Evolutionary conservation across 2,888 invertebrate species (phyloP), one percentile per base, ranked within the genome.

Genomic region (Sesia bembeciformis): DNA sequence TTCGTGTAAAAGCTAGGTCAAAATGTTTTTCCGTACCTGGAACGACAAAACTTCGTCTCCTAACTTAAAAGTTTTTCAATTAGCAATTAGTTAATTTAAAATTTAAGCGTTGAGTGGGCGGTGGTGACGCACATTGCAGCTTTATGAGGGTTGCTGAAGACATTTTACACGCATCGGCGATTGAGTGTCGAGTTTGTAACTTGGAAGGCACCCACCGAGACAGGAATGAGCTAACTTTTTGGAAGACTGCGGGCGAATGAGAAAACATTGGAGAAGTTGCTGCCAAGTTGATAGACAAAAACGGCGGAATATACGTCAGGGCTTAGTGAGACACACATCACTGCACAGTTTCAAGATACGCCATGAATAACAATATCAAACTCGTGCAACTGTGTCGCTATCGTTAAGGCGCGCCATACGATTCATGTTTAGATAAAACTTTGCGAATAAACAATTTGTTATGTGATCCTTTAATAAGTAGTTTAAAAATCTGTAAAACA

Each of bases 101-200:
- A 76, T 59, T 57, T 57, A 66, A 67, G 62, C 63, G 23, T 23
- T 23, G 23, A 23, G 23, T 23, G 23, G 23, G 60, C 60, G 60
- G 62, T 60, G 66, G 67, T 70, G 72, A 70, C 67, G 68, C 64
- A 76, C 71, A 72, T 76, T 72, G 70, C 69, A 59, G 65, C 73
- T 76, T 80, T 82, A 78, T 81, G 70, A 71, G 63, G 68, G 70
- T 74, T 78, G 77, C 76, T 74, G 76, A 81, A 81, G 77, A 78
- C 80, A 84, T 83, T 84, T 84, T 81, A 81, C 79, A 84, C 84
- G 83, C 84, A 86, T 83, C 78, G 78, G 66, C 76, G 81, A 79
- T 78, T 75, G 76, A 81, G 78, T 79, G 76, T 76, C 68, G 76
- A 78, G 77, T 82, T 76, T 72, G 80, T 81, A 80, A 86, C 79